Evolutionary conservation across 2,113 vertebrate species (phyloP).

Genomic region (Leptodactylus fuscus): DNA sequence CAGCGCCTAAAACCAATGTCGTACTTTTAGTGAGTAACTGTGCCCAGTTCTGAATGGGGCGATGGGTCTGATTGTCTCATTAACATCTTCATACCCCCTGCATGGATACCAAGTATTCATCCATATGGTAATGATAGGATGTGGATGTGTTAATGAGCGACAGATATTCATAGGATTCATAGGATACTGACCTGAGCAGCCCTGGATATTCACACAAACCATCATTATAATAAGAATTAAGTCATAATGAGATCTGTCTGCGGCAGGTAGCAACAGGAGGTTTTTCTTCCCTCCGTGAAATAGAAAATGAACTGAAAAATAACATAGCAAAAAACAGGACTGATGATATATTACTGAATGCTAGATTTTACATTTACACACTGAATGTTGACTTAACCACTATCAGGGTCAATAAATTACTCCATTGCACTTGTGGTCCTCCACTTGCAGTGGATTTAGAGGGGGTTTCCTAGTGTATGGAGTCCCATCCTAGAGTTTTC

Average conservation of each 20-base stretch:
- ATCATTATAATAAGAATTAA: background rate
- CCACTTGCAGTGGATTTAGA: too few species aligned
- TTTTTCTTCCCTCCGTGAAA: background rate
- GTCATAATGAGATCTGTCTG: background rate
- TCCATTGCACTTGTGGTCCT: too few species aligned
- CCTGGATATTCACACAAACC: background rate
- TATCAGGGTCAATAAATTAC: too few species aligned
- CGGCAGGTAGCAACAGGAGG: background rate
- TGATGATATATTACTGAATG: background rate
- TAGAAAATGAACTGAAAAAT: background rate
- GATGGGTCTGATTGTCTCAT: background rate
- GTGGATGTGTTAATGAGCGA: background rate
- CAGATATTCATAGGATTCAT: conserved; percentile 8
- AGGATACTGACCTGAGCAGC: background rate
- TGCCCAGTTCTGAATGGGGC: background rate
- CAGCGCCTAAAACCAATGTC: too few species aligned
- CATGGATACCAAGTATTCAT: background rate
- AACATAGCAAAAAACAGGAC: background rate
- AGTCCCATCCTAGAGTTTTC: too few species aligned
- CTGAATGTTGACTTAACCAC: too few species aligned
- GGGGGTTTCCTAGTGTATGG: too few species aligned
- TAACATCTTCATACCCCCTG: background rate
- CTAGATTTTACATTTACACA: too few species aligned
- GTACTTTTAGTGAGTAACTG: background rate
- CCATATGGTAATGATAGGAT: background rate